phyloP scores from a whole-genome alignment of 2,888 invertebrate species.

The Patella caerulea region DNA sequence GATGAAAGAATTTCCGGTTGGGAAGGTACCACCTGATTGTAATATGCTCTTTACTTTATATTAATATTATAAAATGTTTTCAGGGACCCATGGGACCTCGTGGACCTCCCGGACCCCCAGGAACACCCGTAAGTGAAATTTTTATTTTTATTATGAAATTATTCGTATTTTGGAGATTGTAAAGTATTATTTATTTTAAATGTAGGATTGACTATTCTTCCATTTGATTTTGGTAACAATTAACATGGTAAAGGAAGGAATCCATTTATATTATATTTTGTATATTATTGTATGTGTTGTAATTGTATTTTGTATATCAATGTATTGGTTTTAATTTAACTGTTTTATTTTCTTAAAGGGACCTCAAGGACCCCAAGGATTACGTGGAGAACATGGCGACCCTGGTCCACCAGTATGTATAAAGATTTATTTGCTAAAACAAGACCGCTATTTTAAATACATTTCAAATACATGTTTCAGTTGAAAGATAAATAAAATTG shows the following conservation, averaged over 20 bases:
- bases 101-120: conserved; percentile 35
- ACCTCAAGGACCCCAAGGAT: conserved; percentile 56
- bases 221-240: too few relatives aligned
- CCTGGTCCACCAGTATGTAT: conserved; percentile 41
- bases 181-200: too few relatives aligned
- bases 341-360: conserved; percentile 33
- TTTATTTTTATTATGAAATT: not conserved
- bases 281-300: too few relatives aligned
- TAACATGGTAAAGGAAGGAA: too few relatives aligned
- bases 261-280: too few relatives aligned
- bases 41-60: not conserved
- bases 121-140: conserved; percentile 27
- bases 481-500: too few relatives aligned
- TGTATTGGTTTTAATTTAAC: too few relatives aligned
- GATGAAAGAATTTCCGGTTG: too few relatives aligned
- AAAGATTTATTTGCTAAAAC: not conserved
- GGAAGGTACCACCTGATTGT: not conserved
- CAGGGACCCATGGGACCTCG: conserved; percentile 32
- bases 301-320: too few relatives aligned
- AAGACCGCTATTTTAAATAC: too few relatives aligned
- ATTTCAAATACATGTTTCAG: too few relatives aligned
- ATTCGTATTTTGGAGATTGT: not conserved
- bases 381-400: conserved; percentile 57
- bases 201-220: too few relatives aligned
- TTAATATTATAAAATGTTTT: not conserved